These are phyloP conservation scores for Drosophila miranda DNA, from an alignment of 1,140 invertebrate species.

Conservation along the genomic window DNA sequence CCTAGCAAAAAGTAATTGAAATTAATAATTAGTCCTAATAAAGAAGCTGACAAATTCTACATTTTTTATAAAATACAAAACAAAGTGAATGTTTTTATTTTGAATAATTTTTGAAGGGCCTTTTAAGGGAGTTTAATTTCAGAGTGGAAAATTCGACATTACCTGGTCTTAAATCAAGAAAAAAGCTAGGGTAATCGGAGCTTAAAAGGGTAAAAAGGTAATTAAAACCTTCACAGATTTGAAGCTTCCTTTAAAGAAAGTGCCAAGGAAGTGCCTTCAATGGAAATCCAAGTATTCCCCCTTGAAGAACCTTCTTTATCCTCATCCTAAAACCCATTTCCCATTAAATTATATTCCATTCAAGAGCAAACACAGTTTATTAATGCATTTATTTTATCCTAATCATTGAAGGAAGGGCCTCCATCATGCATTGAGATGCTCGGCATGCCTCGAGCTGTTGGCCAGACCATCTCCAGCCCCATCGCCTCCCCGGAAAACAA, in stretches of 20 bases:
- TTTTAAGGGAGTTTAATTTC: constrained; percentile 1
- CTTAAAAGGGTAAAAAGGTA: too few relatives aligned
- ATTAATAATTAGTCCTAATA: constrained; percentile 60
- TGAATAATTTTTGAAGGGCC: too few relatives aligned
- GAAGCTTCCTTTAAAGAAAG: too few relatives aligned
- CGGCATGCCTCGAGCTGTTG: constrained; percentile 36
- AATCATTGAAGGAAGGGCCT: constrained; percentile 34
- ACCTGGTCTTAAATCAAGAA: too few relatives aligned
- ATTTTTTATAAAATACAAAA: constrained; percentile 63
- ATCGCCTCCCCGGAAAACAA: constrained; percentile 21
- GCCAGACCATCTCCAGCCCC: not conserved
- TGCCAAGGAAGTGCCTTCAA: too few relatives aligned
- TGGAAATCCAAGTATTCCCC: too few relatives aligned
- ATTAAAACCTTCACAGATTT: too few relatives aligned
- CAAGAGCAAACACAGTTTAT: constrained; percentile 21
- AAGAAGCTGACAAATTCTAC: constrained; percentile 73
- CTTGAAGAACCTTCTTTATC: too few relatives aligned
- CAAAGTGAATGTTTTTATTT: not conserved
- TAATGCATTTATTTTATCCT: constrained; percentile 36
- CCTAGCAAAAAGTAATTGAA: constrained; percentile 47
- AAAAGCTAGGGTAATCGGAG: too few relatives aligned
- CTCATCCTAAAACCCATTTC: too few relatives aligned
- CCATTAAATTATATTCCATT: not conserved
- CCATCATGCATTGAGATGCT: constrained; percentile 50
- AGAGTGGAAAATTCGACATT: not conserved